Evolutionary conservation across 2,113 vertebrate species (phyloP), one percentile per base, ranked within the genome.

Genomic region (Tragelaphus strepsiceros): DNA sequence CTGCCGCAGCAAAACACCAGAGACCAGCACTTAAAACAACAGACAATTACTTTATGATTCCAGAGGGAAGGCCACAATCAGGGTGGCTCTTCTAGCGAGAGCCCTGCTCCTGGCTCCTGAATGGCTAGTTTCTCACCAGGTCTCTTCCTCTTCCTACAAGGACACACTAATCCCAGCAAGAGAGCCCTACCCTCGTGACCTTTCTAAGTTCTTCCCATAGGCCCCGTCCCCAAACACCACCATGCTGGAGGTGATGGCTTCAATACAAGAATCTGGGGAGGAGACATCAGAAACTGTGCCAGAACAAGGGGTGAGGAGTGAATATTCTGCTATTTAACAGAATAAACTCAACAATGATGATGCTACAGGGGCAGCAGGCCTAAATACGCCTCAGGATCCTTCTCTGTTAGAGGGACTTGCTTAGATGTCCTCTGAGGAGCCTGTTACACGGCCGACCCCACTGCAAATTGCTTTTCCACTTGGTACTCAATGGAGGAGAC

Each of bases 391-490:
- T 7, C 10, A 15, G 8, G 53, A n/a, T 15, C 14, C 64, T 43
- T 80, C 96, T 39, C 71, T 67, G 13, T 16, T 28, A 13, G 6
- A 9, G 1, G 14, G 54, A 12, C 51, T 32, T 21, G 6, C 19
- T 22, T 24, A n/a, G 92, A 24, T 49, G 59, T 56, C 67, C 83
- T 7, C 46, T 1, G 17, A 62, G 92, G 64, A 2, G 7, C 35
- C 96, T 10, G 3, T n/a, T 81, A 54, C 30, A 58, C 2, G 5
- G 11, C 43, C 14, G 90, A 62, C 54, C 15, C 59, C 51, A 17
- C 12, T 12, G 62, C 82, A 71, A 83, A 84, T 51, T 91, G 82
- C 62, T 83, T 91, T 94, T 39, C 96, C 71, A 67, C 84, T 91
- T 35, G 1, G 62, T 56, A 6, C 13, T 10, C 67, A 2, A 56